These are phyloP conservation scores for Ischnus inquisitorius DNA, from an alignment of 2,888 invertebrate species.

Conservation along the genomic window DNA sequence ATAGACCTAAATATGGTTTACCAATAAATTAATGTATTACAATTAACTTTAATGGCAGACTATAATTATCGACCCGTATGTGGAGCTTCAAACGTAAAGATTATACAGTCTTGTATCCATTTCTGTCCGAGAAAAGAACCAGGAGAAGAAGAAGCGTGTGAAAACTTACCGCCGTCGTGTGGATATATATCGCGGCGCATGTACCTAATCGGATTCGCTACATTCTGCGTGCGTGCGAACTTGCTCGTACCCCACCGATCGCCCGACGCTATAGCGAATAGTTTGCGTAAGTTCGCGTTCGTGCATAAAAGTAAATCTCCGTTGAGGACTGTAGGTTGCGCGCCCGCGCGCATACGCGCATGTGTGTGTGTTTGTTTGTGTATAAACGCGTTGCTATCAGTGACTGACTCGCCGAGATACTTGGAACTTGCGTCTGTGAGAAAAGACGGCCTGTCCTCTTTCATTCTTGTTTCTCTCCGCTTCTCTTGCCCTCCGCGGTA, in stretches of 20 bases:
- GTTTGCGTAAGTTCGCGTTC: conserved; percentile 45
- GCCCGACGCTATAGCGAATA: conserved; percentile 19
- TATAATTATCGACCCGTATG: neutral
- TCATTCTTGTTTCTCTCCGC: conserved; percentile 30
- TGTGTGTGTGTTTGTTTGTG: conserved; percentile 38
- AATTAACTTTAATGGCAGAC: neutral
- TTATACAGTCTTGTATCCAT: neutral
- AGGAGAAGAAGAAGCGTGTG: conserved; percentile 3
- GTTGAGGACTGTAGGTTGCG: conserved; percentile 20
- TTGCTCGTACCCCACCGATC: conserved; percentile 19
- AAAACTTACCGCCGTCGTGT: conserved; percentile 6
- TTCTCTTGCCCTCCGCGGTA: conserved; percentile 19
- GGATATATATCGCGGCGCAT: neutral
- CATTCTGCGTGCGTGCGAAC: conserved; percentile 36
- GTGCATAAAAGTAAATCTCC: conserved; percentile 40
- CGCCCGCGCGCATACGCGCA: conserved; percentile 6
- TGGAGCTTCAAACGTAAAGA: conserved; percentile 7
- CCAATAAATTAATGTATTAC: neutral
- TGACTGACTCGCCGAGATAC: conserved; percentile 67
- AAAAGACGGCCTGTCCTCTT: conserved; percentile 42
- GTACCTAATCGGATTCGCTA: conserved; percentile 8
- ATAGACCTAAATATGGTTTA: neutral
- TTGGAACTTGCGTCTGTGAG: conserved; percentile 58
- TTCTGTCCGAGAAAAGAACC: neutral
- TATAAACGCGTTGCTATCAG: conserved; percentile 65